These are phyloP conservation scores for Temnothorax ravouxi DNA, from an alignment of 2,888 invertebrate species.

Conservation along the genomic window DNA sequence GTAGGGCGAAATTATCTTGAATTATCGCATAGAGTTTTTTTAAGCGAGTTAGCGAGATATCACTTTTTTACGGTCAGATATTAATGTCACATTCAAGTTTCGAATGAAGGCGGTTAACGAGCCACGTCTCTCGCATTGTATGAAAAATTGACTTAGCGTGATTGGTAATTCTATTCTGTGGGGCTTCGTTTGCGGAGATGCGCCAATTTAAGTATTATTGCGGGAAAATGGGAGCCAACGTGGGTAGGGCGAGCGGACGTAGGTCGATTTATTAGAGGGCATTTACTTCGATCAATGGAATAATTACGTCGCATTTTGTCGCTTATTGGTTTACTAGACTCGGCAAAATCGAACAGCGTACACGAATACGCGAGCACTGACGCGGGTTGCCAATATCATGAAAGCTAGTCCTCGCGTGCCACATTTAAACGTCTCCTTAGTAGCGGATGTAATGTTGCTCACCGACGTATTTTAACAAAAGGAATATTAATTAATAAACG, in stretches of 20 bases:
- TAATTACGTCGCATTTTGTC: slow-evolving; percentile 59
- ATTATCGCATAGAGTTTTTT: background rate
- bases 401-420: slow-evolving; percentile 15
- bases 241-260: background rate
- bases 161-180: slow-evolving; percentile 49
- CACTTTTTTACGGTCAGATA: background rate
- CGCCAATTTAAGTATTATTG: slow-evolving; percentile 48
- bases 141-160: slow-evolving; percentile 44
- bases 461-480: background rate
- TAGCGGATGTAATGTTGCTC: slow-evolving; percentile 18
- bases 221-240: slow-evolving; percentile 26
- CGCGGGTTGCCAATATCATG: background rate
- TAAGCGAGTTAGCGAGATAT: background rate
- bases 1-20: background rate
- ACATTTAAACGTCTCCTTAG: background rate
- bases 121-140: background rate
- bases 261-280: slow-evolving; percentile 64
- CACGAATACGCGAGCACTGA: background rate
- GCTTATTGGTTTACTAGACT: slow-evolving; percentile 53
- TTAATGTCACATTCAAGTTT: background rate
- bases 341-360: slow-evolving; percentile 41
- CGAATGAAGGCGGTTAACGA: slow-evolving; percentile 38
- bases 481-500: slow-evolving; percentile 51
- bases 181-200: slow-evolving; percentile 42
- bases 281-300: slow-evolving; percentile 26